Evolutionary conservation across 2,113 vertebrate species (phyloP).

Genomic region (Glaucomys volans): DNA sequence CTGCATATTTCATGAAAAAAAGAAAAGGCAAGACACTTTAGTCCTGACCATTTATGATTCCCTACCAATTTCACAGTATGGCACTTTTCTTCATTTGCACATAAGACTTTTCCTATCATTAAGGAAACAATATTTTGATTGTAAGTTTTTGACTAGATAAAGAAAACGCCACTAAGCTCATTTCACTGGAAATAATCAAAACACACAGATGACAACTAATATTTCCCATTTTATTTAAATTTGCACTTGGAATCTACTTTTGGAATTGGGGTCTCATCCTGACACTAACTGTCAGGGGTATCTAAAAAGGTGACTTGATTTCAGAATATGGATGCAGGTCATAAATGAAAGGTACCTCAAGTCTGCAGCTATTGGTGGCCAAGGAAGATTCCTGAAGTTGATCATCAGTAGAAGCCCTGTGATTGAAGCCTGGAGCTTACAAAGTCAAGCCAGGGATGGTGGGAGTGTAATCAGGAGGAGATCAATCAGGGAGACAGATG

Average conservation of each 20-base stretch:
- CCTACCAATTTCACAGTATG: slow-evolving; percentile 21
- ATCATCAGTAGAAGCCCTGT: not conserved
- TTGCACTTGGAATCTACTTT: not conserved
- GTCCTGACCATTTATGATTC: not conserved
- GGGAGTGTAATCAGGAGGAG: not conserved
- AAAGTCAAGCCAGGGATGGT: slow-evolving; percentile 9
- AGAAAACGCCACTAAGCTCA: not conserved
- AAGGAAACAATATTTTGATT: slow-evolving; percentile 67
- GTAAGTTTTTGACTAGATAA: slow-evolving; percentile 34
- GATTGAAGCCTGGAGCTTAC: not conserved
- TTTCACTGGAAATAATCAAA: not conserved
- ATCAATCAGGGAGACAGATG: slow-evolving; percentile 32
- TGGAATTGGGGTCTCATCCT: not conserved
- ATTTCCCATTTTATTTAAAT: slow-evolving; percentile 10
- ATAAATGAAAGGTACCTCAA: not conserved
- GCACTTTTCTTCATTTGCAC: not conserved
- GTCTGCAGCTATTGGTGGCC: not conserved
- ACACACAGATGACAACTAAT: not conserved
- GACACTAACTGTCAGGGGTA: not conserved
- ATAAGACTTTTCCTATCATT: slow-evolving; percentile 42
- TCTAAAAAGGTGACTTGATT: not conserved
- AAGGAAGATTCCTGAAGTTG: not conserved
- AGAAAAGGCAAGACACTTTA: not conserved
- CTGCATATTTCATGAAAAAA: not conserved
- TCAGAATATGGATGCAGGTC: not conserved